Conservation (phyloP, 2,888 invertebrate genomes). For the Netelia fuscicornis region DNA sequence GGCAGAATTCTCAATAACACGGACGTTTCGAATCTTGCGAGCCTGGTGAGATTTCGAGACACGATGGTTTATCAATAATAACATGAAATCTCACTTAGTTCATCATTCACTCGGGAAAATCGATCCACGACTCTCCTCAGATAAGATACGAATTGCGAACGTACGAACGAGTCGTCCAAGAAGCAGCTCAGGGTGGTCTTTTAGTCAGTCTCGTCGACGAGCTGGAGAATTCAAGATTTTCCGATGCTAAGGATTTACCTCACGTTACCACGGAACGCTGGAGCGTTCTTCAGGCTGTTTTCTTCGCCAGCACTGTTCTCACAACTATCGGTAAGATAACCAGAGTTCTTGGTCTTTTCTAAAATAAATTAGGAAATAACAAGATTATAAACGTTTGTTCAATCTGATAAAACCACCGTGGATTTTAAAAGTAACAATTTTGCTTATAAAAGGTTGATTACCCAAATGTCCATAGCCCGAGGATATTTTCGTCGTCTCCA, state of each 20-base stretch:
- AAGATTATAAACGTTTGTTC: neutral
- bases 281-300: slow-evolving; percentile 93
- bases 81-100: no score
- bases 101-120: no score
- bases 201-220: slow-evolving; percentile 78
- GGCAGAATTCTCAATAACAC: slow-evolving; percentile 88
- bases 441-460: neutral
- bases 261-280: slow-evolving; percentile 88
- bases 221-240: slow-evolving; percentile 65
- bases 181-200: slow-evolving; percentile 90
- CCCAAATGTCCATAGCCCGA: neutral
- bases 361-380: neutral
- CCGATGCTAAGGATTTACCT: slow-evolving; percentile 66
- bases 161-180: slow-evolving; percentile 87
- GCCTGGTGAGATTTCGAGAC: slow-evolving; percentile 84
- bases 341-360: neutral
- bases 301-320: slow-evolving; percentile 95
- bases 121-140: slow-evolving; percentile 65
- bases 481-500: slow-evolving; percentile 6
- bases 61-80: no score
- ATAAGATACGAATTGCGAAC: slow-evolving; percentile 78
- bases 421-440: no score
- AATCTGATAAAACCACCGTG: no score
- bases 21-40: slow-evolving; percentile 86
- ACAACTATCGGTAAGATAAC: slow-evolving; percentile 92